phyloP scores from a whole-genome alignment of 2,888 invertebrate species.

The Clunio marinus region DNA sequence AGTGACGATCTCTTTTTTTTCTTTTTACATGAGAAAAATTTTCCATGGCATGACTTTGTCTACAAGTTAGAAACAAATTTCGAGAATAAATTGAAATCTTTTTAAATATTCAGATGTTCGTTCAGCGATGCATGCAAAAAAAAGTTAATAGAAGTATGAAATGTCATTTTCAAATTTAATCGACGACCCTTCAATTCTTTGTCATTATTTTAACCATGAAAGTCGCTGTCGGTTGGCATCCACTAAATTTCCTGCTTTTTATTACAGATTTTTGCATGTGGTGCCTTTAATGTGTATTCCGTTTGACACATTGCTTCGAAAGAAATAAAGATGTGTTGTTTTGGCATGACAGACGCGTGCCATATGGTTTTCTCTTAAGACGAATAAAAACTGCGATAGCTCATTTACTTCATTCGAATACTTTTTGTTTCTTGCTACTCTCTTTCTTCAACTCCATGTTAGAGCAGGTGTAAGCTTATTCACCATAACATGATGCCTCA shows the following conservation, averaged over 20 bases:
- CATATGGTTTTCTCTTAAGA: slow-evolving; percentile 24
- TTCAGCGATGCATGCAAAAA: no score
- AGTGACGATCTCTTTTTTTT: no score
- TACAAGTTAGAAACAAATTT: background rate
- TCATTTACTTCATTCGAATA: slow-evolving; percentile 8
- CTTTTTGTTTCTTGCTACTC: background rate
- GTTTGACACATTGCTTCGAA: slow-evolving; percentile 16
- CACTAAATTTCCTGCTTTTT: slow-evolving; percentile 19
- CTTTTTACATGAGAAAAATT: no score
- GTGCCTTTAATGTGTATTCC: slow-evolving; percentile 3
- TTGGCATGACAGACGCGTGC: slow-evolving; percentile 33
- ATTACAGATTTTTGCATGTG: slow-evolving; percentile 2
- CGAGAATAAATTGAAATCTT: background rate
- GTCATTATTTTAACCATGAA: background rate
- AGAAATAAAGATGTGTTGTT: slow-evolving; percentile 6
- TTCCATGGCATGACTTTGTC: no score
- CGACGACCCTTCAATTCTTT: background rate
- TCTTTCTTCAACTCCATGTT: background rate
- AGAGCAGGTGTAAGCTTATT: slow-evolving; percentile 13
- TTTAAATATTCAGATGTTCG: no score
- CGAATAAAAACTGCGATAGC: slow-evolving; percentile 2
- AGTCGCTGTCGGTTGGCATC: background rate
- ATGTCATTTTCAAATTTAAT: background rate
- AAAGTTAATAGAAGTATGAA: no score
- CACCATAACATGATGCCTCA: slow-evolving; percentile 15